Percentiles rank a stretch among this genome's conserved stretches.
phyloP scores from a whole-genome alignment of 2,113 vertebrate species.

The Parus major region DNA sequence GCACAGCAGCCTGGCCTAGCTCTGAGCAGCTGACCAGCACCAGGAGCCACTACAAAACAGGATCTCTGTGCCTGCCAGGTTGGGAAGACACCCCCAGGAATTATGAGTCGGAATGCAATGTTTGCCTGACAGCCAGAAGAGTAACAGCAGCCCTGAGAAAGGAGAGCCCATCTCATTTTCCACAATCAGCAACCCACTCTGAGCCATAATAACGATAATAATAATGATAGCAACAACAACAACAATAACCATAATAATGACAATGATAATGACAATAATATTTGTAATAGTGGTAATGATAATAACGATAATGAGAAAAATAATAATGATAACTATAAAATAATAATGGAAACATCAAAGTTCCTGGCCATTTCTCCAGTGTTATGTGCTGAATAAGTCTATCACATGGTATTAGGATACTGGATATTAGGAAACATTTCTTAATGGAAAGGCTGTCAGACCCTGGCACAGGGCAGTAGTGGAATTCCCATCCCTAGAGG shows the following conservation, averaged over 20 bases:
- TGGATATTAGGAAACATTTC: neutral
- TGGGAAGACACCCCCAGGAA: neutral
- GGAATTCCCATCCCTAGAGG: neutral
- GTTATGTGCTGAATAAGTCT: neutral
- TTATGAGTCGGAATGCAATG: accelerated
- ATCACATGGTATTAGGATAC: neutral
- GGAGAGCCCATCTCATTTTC: neutral
- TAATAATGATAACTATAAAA: neutral
- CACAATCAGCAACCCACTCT: neutral
- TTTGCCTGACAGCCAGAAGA: neutral
- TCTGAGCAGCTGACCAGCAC: neutral
- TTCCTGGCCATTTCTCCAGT: neutral
- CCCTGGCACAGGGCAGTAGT: neutral
- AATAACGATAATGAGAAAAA: neutral
- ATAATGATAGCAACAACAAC: too few species aligned
- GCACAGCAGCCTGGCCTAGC: neutral
- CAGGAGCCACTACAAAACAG: neutral
- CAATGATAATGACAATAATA: neutral
- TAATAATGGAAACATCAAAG: neutral
- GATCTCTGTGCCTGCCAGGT: neutral
- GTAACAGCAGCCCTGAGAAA: neutral
- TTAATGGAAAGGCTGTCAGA: neutral
- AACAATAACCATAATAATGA: neutral
- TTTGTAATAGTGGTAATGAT: neutral
- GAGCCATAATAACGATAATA: neutral